A percentile compares a stretch with the other conserved stretches of the same genome.
phyloP scores from a whole-genome alignment of 2,797 vertebrate genomes.

The Huso huso region DNA sequence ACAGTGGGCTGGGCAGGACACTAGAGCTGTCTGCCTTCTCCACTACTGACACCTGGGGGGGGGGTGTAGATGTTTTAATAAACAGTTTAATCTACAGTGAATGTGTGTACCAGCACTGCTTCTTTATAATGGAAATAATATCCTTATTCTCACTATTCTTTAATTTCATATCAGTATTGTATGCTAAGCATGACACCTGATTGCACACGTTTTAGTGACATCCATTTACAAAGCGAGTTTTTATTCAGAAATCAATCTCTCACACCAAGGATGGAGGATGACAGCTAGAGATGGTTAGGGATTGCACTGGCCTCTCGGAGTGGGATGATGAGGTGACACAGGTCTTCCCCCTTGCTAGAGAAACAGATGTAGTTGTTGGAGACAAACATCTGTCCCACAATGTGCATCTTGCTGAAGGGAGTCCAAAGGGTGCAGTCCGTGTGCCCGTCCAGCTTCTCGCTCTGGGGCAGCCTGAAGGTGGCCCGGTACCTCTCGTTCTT shows the following conservation, averaged over 20 bases:
- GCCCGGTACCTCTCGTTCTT: constrained; percentile 88
- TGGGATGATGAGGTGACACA: constrained; percentile 90
- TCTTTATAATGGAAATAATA: no score
- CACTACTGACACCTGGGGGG: constrained; percentile 80
- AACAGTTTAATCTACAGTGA: no score
- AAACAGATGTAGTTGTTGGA: constrained; percentile 97
- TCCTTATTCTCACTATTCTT: no score
- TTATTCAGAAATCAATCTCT: not conserved
- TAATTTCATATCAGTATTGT: no score
- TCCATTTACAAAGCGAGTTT: no score
- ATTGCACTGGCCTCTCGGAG: constrained; percentile 73
- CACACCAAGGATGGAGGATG: not conserved
- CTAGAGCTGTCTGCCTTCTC: constrained; percentile 94
- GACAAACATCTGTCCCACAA: constrained; percentile 90
- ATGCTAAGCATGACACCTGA: no score
- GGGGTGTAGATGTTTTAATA: no score
- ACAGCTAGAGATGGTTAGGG: no score
- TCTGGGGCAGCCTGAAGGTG: constrained; percentile 79
- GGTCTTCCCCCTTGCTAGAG: constrained; percentile 82
- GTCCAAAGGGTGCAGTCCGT: constrained; percentile 94
- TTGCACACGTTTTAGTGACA: no score
- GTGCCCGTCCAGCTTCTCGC: constrained; percentile 88
- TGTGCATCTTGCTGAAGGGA: constrained; percentile 88
- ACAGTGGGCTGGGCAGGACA: constrained; percentile 87
- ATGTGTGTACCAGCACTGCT: no score